Conservation (phyloP, 2,888 invertebrate genomes). For the Piscicola geometra region DNA sequence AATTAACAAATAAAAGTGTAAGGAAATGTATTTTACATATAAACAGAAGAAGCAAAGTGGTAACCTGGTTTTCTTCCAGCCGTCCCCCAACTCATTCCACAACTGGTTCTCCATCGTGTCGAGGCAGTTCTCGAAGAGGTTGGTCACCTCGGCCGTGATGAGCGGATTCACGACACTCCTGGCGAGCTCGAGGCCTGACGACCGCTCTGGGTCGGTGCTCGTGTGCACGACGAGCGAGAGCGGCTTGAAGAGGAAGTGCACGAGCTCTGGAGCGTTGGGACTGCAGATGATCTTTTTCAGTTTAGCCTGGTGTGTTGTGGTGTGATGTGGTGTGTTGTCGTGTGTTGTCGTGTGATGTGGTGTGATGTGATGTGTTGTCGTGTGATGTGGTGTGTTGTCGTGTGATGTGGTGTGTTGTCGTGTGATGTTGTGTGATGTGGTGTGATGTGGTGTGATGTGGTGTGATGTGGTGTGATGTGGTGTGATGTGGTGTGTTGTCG, state of each 20-base stretch:
- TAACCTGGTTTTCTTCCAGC: slow-evolving; percentile 23
- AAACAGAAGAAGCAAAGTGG: neutral
- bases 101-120: slow-evolving; percentile 25
- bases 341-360: no score
- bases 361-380: no score
- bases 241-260: slow-evolving; percentile 97
- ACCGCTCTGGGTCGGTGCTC: slow-evolving; percentile 52
- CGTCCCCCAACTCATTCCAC: slow-evolving; percentile 21
- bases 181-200: slow-evolving; percentile 74
- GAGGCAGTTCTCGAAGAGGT: slow-evolving; percentile 31
- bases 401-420: no score
- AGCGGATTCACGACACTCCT: slow-evolving; percentile 77
- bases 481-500: no score
- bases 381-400: no score
- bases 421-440: no score
- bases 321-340: no score
- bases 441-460: no score
- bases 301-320: slow-evolving; percentile 68
- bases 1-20: neutral
- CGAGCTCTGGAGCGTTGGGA: slow-evolving; percentile 96
- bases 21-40: neutral
- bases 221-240: slow-evolving; percentile 94
- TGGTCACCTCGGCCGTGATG: slow-evolving; percentile 69
- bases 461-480: no score
- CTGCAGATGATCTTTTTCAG: slow-evolving; percentile 96